A percentile compares a stretch with the other conserved stretches of the same genome.
phyloP scores from a whole-genome alignment of 2,888 invertebrate species.

The Mantis religiosa region DNA sequence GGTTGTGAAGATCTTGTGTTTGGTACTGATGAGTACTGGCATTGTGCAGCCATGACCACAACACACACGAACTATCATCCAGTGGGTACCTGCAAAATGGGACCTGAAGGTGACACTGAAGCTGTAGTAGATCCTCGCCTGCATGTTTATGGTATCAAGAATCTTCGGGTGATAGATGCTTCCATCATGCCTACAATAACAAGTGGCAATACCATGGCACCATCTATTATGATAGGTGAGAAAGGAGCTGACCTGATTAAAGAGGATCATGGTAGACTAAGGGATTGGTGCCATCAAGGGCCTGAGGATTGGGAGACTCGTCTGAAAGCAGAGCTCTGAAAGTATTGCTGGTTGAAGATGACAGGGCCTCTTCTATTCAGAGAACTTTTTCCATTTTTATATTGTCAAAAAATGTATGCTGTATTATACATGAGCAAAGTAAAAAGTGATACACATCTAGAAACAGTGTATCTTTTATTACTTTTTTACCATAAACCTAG shows the following conservation, averaged over 20 bases:
- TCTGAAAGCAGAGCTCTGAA: too few species aligned
- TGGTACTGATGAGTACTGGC: constrained; percentile 63
- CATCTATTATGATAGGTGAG: constrained; percentile 42
- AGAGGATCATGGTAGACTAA: constrained; percentile 26
- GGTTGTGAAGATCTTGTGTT: constrained; percentile 55
- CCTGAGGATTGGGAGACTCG: too few species aligned
- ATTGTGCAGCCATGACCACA: constrained; percentile 59
- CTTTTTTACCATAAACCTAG: too few species aligned
- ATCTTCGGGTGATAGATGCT: constrained; percentile 41
- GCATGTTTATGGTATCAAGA: constrained; percentile 36
- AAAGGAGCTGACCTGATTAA: constrained; percentile 41
- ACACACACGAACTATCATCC: constrained; percentile 69
- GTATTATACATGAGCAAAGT: too few species aligned
- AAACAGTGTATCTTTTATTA: too few species aligned
- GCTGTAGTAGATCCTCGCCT: constrained; percentile 60
- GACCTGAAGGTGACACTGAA: constrained; percentile 54
- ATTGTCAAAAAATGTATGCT: too few species aligned
- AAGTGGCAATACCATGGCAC: constrained; percentile 42
- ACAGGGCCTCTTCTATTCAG: too few species aligned
- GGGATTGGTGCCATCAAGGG: too few species aligned
- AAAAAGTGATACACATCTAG: too few species aligned
- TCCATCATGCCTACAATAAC: constrained; percentile 42
- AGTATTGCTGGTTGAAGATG: too few species aligned
- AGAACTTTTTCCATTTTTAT: too few species aligned
- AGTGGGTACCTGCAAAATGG: constrained; percentile 68